Evolutionary conservation across 37 sponge, comb jelly and placozoan genomes (phyloP), one percentile per base, ranked within the genome.

Genomic region (Corticium candelabrum): DNA sequence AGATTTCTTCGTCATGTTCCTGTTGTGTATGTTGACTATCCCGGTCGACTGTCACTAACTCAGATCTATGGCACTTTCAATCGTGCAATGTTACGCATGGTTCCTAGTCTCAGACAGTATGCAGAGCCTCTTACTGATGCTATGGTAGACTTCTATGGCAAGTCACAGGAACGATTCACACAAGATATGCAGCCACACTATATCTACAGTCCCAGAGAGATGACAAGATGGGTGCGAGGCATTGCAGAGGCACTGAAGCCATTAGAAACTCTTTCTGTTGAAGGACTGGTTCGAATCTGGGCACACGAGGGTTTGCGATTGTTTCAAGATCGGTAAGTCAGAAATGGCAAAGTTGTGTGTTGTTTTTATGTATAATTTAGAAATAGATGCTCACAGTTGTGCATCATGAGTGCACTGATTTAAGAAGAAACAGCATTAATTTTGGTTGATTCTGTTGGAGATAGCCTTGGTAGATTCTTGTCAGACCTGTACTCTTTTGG

Each of bases 51-150:
- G 50, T 96, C 98, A 32, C 86, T 96, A 69, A 80, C 40, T 40
- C 98, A 96, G 91, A 96, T 96, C 79, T 96, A 96, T 38, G 98
- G 98, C 34, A 96, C 98, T 30, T 96, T 93, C 85, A 96, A 96
- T 83, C 79, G 98, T 68, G 94, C 98, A 75, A 90, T 96, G 91
- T 78, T 96, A 43, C 82, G 94, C 0, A 81, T 90, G 35, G 91
- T 96, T 1, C 98, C 98, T 3, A 84, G 81, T 76, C 90, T 96
- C 31, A 43, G 91, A 34, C 83, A 85, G 29, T 96, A 88, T 75
- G 84, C 89, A 33, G 89, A 96, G 39, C 98, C 98, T 0, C 94
- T 96, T 40, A 96, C 98, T 0, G 91, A 96, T 67, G 94, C 98
- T 35, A 96, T 96, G 98, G 94, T 93, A 40, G 98, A 93, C 33